Conservation (phyloP, 1,140 invertebrate genomes). For the Magallana gigas region DNA sequence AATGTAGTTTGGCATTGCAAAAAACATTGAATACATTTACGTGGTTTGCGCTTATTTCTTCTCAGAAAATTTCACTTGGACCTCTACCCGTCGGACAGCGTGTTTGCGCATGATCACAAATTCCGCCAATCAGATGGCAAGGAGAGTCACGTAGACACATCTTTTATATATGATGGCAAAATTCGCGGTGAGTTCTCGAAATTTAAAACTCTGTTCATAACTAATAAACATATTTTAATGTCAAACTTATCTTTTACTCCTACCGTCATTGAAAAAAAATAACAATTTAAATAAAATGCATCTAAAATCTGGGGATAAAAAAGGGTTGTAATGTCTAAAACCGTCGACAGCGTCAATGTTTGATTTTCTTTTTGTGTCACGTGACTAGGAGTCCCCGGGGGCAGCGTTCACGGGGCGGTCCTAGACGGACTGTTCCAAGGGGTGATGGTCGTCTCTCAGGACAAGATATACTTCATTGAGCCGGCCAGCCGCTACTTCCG, state of each 20-base stretch:
- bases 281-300: no score
- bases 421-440: slow-evolving; percentile 97
- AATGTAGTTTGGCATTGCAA: no score
- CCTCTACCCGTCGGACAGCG: slow-evolving; percentile 89
- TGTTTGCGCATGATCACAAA: slow-evolving; percentile 87
- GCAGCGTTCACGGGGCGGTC: slow-evolving; percentile 87
- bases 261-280: no score
- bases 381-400: slow-evolving; percentile 60
- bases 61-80: slow-evolving; percentile 87
- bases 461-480: slow-evolving; percentile 94
- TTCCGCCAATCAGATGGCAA: slow-evolving; percentile 81
- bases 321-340: no score
- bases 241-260: no score
- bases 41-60: slow-evolving; percentile 34
- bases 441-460: slow-evolving; percentile 89
- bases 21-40: no score
- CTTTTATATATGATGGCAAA: slow-evolving; percentile 93
- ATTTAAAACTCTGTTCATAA: no score
- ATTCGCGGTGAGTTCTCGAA: slow-evolving; percentile 83
- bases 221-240: no score
- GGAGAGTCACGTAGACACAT: slow-evolving; percentile 86
- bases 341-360: no score
- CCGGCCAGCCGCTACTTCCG: slow-evolving; percentile 86
- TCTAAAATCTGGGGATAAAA: no score
- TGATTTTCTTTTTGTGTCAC: no score